These are phyloP conservation scores for Leptopterna dolabrata DNA, from an alignment of 2,888 invertebrate species.

Conservation along the genomic window DNA sequence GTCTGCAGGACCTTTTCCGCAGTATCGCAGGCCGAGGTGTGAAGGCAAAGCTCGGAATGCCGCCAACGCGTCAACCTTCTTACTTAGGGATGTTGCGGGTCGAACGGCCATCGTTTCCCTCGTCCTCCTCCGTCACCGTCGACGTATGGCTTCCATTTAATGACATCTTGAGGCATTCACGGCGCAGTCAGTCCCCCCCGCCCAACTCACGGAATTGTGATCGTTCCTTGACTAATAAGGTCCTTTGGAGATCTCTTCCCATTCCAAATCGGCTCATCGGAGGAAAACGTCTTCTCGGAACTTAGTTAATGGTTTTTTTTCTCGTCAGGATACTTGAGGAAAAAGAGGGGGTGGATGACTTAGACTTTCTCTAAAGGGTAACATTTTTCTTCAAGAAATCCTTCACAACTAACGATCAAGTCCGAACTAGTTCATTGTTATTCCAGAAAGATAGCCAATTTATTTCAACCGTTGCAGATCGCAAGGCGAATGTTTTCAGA, in stretches of 20 bases:
- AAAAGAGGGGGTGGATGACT: constrained; percentile 37
- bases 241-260: constrained; percentile 26
- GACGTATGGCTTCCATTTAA: background rate
- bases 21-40: background rate
- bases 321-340: background rate
- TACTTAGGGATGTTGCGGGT: background rate
- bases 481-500: background rate
- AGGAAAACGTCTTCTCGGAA: constrained; percentile 38
- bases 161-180: constrained; percentile 36
- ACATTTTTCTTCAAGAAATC: constrained; percentile 24
- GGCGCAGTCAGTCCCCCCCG: background rate
- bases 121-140: background rate
- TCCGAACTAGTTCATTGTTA: constrained; percentile 25
- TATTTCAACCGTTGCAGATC: constrained; percentile 15
- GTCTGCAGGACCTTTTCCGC: background rate
- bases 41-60: background rate
- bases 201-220: constrained; percentile 39
- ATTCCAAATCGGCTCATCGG: constrained; percentile 23
- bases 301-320: constrained; percentile 38
- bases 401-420: constrained; percentile 38
- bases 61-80: background rate
- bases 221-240: constrained; percentile 47
- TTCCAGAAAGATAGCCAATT: constrained; percentile 16
- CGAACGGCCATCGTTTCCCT: background rate
- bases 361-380: constrained; percentile 37